A percentile compares a stretch with the other conserved stretches of the same genome.
These are phyloP conservation scores for Tapirus indicus DNA, from an alignment of 2,797 vertebrate species.

Conservation along the genomic window DNA sequence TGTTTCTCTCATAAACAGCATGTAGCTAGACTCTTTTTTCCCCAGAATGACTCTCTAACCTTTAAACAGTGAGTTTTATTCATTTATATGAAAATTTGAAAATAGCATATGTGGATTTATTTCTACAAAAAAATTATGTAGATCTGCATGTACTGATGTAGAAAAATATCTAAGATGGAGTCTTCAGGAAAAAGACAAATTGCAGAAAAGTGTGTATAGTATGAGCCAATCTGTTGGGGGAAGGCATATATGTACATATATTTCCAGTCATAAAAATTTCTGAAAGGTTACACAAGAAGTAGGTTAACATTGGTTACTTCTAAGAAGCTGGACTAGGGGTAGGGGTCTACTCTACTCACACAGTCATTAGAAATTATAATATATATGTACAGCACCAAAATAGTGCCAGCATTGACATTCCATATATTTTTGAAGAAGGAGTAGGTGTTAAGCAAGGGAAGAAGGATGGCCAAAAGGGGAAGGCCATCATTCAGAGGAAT, in stretches of 20 bases:
- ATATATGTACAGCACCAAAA: background rate
- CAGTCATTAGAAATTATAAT: background rate
- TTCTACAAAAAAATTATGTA: slow-evolving; percentile 27
- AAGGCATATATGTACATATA: background rate
- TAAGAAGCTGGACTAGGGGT: background rate
- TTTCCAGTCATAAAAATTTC: background rate
- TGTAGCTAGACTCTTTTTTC: background rate
- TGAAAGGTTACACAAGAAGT: background rate
- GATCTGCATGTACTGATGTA: background rate
- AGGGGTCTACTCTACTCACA: background rate
- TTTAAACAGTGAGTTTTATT: slow-evolving; percentile 40
- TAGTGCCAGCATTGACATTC: background rate
- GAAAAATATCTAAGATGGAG: background rate
- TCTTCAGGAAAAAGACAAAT: background rate
- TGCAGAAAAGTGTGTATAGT: background rate
- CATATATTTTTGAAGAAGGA: background rate
- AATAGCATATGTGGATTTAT: slow-evolving; percentile 29
- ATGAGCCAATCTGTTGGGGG: background rate
- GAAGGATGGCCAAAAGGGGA: background rate
- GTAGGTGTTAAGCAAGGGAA: background rate
- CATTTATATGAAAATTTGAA: slow-evolving; percentile 28
- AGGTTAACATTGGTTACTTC: background rate
- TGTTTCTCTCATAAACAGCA: slow-evolving; percentile 27
- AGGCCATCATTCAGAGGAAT: background rate
- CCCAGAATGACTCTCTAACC: background rate